Base-by-base conservation (phyloP, 2,888 invertebrate species). In the Drosophila melanosoma region DNA sequence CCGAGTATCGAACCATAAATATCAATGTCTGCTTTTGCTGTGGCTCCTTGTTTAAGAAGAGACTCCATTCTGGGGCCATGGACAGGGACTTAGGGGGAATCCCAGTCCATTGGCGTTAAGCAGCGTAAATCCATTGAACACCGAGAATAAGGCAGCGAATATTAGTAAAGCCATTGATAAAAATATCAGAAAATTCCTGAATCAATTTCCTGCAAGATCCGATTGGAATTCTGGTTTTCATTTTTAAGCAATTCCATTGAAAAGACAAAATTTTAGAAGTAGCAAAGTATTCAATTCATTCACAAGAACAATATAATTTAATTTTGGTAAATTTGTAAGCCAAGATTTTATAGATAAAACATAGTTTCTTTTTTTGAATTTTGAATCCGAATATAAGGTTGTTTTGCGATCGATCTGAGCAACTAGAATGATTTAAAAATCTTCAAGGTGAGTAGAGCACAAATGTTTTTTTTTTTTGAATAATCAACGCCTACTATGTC, bases 401-500 rank as follows among this genome's bases (percentile, higher is more conserved):
- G 73, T 68, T 67, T 49, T 45, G 40, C 36, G 69, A 45, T 67
- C 52, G 58, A 70, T 23, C 70, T 36, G 63, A 72, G 36, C 40
- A 33, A 38, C 17, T 64, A 49, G 61, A 83, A 78, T 84, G 59
- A 70, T 20, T 20, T 32, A 17, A 2, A 45, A 20, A 2, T n/a
- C 5, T 17, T 10, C 6, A 32, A n/a, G 10, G 26, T 23, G 6
- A 8, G 10, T 1, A 23, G 35, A 35, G 29, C 3, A 23, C 1
- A 17, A n/a, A 12, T 8, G 15, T 35, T 48, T 7, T 29, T 26
- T 33, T n/a, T 3, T 7, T 29, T 12, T 7, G 17, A 12, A 59
- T 61, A 45, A 17, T 6, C 72, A 33, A 26, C 2, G 87, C 87
- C 83, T 78, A 81, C 83, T 86, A 26, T 86, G 40, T 8, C 40